phyloP scores from a whole-genome alignment of 2,888 invertebrate genomes.

The Euspilapteryx auroguttella region DNA sequence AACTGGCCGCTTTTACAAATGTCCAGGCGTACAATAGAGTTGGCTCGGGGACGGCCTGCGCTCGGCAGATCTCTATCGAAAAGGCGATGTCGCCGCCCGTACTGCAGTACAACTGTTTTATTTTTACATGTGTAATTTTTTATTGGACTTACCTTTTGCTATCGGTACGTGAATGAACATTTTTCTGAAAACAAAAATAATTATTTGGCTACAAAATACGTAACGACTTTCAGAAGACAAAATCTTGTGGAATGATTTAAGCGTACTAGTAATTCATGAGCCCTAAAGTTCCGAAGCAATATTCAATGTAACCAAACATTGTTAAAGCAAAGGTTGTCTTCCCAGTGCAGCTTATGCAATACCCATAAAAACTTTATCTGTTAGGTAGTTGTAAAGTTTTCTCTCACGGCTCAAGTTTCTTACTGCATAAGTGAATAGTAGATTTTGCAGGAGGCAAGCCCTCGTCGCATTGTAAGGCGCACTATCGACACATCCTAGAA shows the following conservation, averaged over 20 bases:
- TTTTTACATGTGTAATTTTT: conserved; percentile 3
- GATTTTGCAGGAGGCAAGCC: conserved; percentile 19
- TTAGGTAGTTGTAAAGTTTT: conserved; percentile 19
- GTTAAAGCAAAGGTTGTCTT: conserved; percentile 2
- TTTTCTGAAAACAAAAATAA: no score
- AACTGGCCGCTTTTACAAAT: conserved; percentile 14
- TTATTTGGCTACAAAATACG: no score
- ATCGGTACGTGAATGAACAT: no score
- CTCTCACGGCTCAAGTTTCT: conserved; percentile 18
- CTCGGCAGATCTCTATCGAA: conserved; percentile 18
- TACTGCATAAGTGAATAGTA: conserved; percentile 28
- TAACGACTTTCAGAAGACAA: no score
- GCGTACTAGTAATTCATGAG: no score
- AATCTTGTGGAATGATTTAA: no score
- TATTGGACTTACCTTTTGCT: conserved; percentile 1
- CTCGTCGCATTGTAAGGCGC: conserved; percentile 4
- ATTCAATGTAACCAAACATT: background rate
- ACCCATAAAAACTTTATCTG: conserved; percentile 11
- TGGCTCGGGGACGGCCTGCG: conserved; percentile 7
- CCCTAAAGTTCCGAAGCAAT: background rate
- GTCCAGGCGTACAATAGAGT: conserved; percentile 14
- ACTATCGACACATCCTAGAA: conserved; percentile 13
- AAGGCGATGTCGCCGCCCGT: conserved; percentile 14
- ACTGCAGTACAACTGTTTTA: conserved; percentile 7
- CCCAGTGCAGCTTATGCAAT: conserved; percentile 6